phyloP scores from a whole-genome alignment of 1,140 invertebrate genomes.

The Fopius arisanus region DNA sequence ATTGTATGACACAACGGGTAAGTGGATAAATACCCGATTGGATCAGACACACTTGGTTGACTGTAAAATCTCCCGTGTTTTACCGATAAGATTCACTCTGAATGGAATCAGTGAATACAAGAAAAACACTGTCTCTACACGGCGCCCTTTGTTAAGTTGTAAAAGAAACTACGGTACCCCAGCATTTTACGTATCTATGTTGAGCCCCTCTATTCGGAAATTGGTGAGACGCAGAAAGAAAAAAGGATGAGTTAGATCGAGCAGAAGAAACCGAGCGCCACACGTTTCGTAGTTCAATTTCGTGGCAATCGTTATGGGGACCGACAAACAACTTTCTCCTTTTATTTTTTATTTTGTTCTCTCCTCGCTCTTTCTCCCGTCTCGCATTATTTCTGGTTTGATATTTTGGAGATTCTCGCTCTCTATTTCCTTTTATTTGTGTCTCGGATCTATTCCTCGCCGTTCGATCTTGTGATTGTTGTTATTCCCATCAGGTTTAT shows the following conservation, averaged over 20 bases:
- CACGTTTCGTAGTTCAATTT: conserved; percentile 11
- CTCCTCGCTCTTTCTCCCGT: conserved; percentile 11
- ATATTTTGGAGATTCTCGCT: conserved; percentile 38
- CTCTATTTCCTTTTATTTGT: conserved; percentile 58
- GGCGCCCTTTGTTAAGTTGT: neutral
- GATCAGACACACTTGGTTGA: conserved; percentile 11
- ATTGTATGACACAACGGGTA: neutral
- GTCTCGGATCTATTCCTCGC: conserved; percentile 9
- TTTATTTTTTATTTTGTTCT: neutral
- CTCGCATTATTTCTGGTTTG: conserved; percentile 19
- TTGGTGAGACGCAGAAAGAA: neutral
- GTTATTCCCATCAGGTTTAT: neutral
- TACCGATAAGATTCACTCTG: neutral
- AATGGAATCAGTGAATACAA: conserved; percentile 5
- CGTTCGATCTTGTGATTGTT: conserved; percentile 12
- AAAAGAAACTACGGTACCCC: conserved; percentile 4
- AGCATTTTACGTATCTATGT: conserved; percentile 2
- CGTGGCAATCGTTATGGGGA: neutral
- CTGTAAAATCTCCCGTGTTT: conserved; percentile 5
- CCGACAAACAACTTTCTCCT: conserved; percentile 13
- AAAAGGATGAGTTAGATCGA: neutral
- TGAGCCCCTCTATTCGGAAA: neutral
- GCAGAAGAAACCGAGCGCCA: neutral
- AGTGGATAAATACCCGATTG: neutral
- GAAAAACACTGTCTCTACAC: neutral